phyloP scores from a whole-genome alignment of 2,797 vertebrate genomes.

The Sebastes itinus region DNA sequence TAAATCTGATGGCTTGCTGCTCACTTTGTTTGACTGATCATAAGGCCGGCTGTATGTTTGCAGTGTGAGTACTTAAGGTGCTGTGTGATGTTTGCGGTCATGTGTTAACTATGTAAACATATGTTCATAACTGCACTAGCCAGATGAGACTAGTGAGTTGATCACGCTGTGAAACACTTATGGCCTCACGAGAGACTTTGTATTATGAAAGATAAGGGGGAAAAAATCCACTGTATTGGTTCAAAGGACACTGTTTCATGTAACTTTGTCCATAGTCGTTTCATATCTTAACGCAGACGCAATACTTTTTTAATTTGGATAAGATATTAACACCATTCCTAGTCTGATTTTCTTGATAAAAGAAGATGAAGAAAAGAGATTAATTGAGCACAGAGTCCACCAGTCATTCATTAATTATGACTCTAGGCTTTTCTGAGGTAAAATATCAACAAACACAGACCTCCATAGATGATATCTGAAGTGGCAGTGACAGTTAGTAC shows the following conservation, averaged over 20 bases:
- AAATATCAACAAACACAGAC: not conserved
- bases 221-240: not conserved
- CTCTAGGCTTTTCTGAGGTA: not conserved
- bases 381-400: not conserved
- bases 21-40: not conserved
- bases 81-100: not conserved
- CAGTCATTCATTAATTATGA: slow-evolving; percentile 4
- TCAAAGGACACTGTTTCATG: not conserved
- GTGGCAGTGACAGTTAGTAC: not conserved
- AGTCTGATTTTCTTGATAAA: slow-evolving; percentile 5
- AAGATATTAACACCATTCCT: not conserved
- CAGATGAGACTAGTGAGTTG: not conserved
- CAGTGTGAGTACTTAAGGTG: not conserved
- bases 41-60: not conserved
- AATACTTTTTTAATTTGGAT: not conserved
- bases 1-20: not conserved
- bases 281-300: not conserved
- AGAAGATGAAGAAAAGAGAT: not conserved
- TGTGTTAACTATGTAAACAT: not conserved
- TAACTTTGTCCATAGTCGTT: not conserved
- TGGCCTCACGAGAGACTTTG: not conserved
- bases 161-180: not conserved
- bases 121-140: not conserved
- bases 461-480: slow-evolving; percentile 10
- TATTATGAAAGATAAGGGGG: not conserved